Percentiles rank a stretch among this genome's conserved stretches.
These are phyloP conservation scores for Nycticryphes semicollaris DNA, from an alignment of 2,113 vertebrate species.

Conservation along the genomic window DNA sequence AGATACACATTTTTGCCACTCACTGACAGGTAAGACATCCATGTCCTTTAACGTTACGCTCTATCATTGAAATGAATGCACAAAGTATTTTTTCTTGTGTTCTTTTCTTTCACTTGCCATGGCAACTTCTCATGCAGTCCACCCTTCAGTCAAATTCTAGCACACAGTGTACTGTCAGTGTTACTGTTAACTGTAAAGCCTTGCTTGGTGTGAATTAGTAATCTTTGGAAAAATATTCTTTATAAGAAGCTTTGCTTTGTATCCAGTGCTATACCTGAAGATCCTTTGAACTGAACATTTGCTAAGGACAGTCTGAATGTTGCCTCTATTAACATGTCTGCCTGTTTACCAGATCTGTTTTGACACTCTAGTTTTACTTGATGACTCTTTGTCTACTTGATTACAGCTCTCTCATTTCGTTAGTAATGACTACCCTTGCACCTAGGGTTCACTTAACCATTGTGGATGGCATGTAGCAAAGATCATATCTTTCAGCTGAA, in stretches of 20 bases:
- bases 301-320: neutral
- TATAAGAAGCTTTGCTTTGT: neutral
- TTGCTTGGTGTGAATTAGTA: neutral
- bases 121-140: neutral
- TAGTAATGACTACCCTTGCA: neutral
- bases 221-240: neutral
- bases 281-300: neutral
- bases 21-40: neutral
- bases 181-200: neutral
- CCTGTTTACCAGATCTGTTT: neutral
- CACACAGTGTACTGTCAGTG: neutral
- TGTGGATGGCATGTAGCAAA: neutral
- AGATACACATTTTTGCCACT: neutral
- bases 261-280: neutral
- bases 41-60: neutral
- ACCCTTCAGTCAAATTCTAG: neutral
- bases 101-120: neutral
- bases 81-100: neutral
- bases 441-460: neutral
- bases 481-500: neutral
- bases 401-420: neutral
- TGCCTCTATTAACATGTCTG: neutral
- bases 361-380: neutral
- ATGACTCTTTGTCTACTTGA: neutral
- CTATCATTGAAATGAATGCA: neutral